These are phyloP conservation scores for Macquaria ambigua DNA, from an alignment of 2,113 vertebrate genomes.

Conservation along the genomic window DNA sequence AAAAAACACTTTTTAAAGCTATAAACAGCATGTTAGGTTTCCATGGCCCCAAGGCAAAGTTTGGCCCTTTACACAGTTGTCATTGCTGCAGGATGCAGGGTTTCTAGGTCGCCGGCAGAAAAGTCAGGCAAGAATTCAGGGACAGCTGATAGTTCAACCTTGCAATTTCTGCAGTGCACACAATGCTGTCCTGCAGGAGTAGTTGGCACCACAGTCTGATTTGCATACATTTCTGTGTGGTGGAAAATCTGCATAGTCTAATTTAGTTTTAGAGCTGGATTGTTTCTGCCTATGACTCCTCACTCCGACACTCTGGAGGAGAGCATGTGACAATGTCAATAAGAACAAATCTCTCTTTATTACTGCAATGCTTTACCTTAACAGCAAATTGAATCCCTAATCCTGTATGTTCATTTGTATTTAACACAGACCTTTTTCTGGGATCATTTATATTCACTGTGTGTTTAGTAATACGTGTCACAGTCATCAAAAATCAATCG, in stretches of 20 bases:
- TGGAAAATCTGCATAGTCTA: not conserved
- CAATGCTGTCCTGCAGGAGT: not conserved
- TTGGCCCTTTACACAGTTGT: not conserved
- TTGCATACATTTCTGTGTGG: not conserved
- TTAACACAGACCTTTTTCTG: not conserved
- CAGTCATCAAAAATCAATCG: not conserved
- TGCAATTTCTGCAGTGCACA: not conserved
- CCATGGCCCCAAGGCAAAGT: not conserved
- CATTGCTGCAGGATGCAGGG: not conserved
- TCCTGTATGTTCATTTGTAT: not conserved
- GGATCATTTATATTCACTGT: not conserved
- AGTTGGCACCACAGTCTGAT: not conserved
- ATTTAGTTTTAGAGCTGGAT: not conserved
- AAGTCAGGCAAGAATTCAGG: not conserved
- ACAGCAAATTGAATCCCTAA: not conserved
- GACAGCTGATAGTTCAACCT: not conserved
- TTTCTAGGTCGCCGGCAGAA: not conserved
- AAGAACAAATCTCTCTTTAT: not conserved
- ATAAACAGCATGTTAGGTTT: not conserved
- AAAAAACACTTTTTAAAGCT: not conserved
- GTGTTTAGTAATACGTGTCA: not conserved
- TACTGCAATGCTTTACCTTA: not conserved
- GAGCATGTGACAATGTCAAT: not conserved
- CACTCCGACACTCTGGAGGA: not conserved
- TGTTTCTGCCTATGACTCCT: not conserved